phyloP scores from a whole-genome alignment of 2,113 vertebrate species.

The Taxidea taxus region DNA sequence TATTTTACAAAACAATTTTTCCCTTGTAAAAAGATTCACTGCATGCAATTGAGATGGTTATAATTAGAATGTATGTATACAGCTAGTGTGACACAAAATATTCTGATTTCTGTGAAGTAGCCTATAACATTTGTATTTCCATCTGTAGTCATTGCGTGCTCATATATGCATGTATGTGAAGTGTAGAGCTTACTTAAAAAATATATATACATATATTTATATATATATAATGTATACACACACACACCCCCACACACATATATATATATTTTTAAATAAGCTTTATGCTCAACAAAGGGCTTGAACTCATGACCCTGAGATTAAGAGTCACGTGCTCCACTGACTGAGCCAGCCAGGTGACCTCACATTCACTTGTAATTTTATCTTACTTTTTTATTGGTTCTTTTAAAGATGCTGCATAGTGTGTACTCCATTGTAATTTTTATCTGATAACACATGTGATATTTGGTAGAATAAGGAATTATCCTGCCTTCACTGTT shows the following conservation, averaged over 20 bases:
- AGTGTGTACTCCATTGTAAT: background rate
- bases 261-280: background rate
- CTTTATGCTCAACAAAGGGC: background rate
- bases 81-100: background rate
- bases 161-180: background rate
- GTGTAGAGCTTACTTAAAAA: too few species aligned
- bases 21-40: background rate
- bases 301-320: background rate
- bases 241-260: too few species aligned
- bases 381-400: background rate
- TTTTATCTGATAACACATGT: background rate
- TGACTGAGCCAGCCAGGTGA: background rate
- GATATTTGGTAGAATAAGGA: constrained; percentile 11
- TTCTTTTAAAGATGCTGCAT: background rate
- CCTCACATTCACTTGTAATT: background rate
- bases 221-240: background rate
- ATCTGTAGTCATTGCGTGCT: background rate
- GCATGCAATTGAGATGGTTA: background rate
- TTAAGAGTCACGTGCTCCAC: background rate
- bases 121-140: background rate
- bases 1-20: background rate
- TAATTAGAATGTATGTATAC: background rate
- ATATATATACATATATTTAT: background rate
- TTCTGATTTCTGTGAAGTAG: background rate
- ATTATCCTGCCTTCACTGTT: constrained; percentile 44